Evolutionary conservation across 1,140 invertebrate species (phyloP).

Genomic region (Probaryconus sp.): DNA sequence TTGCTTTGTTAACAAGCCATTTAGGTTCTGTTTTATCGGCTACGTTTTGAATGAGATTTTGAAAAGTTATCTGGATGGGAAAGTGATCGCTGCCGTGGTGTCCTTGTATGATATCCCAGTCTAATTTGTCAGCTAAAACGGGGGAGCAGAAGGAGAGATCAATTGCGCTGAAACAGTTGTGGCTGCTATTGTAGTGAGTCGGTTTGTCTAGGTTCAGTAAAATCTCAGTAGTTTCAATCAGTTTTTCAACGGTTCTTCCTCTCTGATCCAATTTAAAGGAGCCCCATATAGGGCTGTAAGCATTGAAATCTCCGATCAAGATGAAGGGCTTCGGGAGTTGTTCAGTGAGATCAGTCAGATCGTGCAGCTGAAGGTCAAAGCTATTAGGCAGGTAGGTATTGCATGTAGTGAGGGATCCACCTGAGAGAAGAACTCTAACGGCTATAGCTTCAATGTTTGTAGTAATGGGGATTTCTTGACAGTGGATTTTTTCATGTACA

Average conservation of each 20-base stretch:
- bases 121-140: too few relatives aligned
- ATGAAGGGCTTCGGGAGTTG: constrained; percentile 66
- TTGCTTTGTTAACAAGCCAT: too few relatives aligned
- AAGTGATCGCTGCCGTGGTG: too few relatives aligned
- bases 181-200: constrained; percentile 11
- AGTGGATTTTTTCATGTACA: constrained; percentile 48
- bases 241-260: constrained; percentile 63
- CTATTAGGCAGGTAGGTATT: constrained; percentile 58
- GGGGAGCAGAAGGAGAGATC: too few relatives aligned
- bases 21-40: too few relatives aligned
- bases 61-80: too few relatives aligned
- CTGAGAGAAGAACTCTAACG: neutral
- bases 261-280: constrained; percentile 58
- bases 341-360: constrained; percentile 55
- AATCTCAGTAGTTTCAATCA: constrained; percentile 37
- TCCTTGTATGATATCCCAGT: too few relatives aligned
- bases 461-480: constrained; percentile 30
- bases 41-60: too few relatives aligned
- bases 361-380: constrained; percentile 11
- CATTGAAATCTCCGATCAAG: constrained; percentile 66
- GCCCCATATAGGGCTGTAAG: constrained; percentile 64
- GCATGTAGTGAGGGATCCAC: constrained; percentile 17
- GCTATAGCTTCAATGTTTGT: constrained; percentile 8
- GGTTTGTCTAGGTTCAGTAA: constrained; percentile 55
- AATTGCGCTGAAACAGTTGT: constrained; percentile 54